A percentile compares a stretch with the other conserved stretches of the same genome.
These are phyloP conservation scores for Idris sp. DNA, from an alignment of 1,140 invertebrate genomes.

Conservation along the genomic window DNA sequence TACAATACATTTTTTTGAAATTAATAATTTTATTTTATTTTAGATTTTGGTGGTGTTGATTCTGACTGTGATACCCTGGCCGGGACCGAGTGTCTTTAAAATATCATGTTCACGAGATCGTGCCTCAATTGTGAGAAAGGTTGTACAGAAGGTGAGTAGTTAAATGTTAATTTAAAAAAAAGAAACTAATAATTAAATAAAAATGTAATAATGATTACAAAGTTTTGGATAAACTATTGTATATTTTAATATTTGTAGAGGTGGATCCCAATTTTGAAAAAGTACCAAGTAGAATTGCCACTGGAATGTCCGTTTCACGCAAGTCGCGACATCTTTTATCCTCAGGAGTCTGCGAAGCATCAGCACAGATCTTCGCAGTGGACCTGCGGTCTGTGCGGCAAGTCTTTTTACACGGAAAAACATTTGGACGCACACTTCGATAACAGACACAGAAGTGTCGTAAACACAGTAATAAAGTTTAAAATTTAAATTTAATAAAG, in stretches of 20 bases:
- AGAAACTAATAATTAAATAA: too few species aligned
- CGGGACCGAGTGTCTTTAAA: conserved; percentile 89
- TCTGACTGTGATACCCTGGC: conserved; percentile 90
- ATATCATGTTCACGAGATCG: conserved; percentile 92
- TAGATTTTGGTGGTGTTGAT: conserved; percentile 88
- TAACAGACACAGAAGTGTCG: conserved; percentile 89
- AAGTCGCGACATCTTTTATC: conserved; percentile 89
- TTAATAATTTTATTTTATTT: conserved; percentile 15
- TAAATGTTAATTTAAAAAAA: too few species aligned
- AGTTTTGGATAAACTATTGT: too few species aligned
- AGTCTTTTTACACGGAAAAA: conserved; percentile 93
- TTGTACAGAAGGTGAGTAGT: conserved; percentile 88
- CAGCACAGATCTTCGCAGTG: conserved; percentile 91
- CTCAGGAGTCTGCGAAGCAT: conserved; percentile 89
- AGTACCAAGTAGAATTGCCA: conserved; percentile 88
- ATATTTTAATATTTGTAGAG: too few species aligned
- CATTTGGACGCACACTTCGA: conserved; percentile 94
- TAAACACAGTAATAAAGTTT: conserved; percentile 93
- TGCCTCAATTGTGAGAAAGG: conserved; percentile 90
- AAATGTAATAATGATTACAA: too few species aligned
- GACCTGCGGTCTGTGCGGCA: conserved; percentile 94
- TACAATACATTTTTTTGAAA: not conserved
- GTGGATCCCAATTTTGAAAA: conserved; percentile 92
- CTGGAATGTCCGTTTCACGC: conserved; percentile 94
- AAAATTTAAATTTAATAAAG: too few species aligned